A percentile compares a stretch with the other conserved stretches of the same genome.
Conservation (phyloP, 2,113 vertebrate species). For the Solenodon paradoxus region DNA sequence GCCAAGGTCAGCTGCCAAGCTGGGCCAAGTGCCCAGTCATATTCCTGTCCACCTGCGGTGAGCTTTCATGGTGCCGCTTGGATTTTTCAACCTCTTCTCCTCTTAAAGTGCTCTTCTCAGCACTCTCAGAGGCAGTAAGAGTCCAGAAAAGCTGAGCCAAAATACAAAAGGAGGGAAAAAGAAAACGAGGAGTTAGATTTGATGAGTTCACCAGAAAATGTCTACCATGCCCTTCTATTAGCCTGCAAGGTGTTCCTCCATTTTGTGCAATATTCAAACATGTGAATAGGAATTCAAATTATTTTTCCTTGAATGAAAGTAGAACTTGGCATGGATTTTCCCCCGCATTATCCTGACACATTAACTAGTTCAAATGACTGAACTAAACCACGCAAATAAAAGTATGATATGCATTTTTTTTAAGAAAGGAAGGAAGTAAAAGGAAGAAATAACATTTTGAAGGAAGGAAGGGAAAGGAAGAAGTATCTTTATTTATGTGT, state of each 20-base stretch:
- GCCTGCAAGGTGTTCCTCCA: not conserved
- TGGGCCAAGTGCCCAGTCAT: not conserved
- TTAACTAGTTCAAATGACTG: not conserved
- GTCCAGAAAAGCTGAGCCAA: not conserved
- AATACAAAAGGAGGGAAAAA: not conserved
- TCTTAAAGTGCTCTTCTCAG: not conserved
- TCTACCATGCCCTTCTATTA: not conserved
- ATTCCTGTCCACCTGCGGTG: not conserved
- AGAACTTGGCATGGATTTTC: not conserved
- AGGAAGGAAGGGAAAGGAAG: too few species aligned
- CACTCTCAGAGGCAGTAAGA: not conserved
- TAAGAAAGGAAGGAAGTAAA: too few species aligned
- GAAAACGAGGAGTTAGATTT: not conserved
- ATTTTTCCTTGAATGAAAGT: not conserved
- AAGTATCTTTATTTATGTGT: too few species aligned
- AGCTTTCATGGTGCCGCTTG: not conserved
- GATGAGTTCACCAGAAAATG: not conserved
- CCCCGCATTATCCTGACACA: not conserved
- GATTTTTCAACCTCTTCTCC: not conserved
- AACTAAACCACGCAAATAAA: not conserved
- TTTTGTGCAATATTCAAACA: not conserved
- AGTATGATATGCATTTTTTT: too few species aligned
- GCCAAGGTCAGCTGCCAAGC: constrained; percentile 32
- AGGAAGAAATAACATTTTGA: too few species aligned
- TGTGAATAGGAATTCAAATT: not conserved